Evolutionary conservation across 2,113 vertebrate species (phyloP), one percentile per base, ranked within the genome.

Genomic region (Zosterops japonicus): DNA sequence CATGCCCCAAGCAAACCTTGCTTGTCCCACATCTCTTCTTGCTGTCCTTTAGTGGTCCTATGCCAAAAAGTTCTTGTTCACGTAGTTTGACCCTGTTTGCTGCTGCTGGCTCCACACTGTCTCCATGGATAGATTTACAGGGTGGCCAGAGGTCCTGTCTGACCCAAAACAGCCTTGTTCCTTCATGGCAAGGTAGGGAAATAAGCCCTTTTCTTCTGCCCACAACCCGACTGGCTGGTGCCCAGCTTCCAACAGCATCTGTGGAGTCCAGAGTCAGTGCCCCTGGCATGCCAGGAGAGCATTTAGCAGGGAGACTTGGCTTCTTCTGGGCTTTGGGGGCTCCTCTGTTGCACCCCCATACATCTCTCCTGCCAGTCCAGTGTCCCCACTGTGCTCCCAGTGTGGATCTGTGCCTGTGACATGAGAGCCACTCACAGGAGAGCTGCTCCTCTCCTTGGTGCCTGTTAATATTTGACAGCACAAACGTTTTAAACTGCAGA

Each of bases 201-300:
- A 69, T 41, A 53, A 59, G 27, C 5, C 4, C 11, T 41, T 64
- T 50, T 60, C 44, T 69, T 64, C 35, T 1, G 1, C 41, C 14
- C 23, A 69, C 46, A 46, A 4, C 17, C 11, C 0, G 0, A 20
- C 29, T 74, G 68, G 49, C 12, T 0, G 0, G 49, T 68, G 59
- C 49, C 57, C 6, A 12, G 28, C 44, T 64, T 74, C 69, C 29
- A 24, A 14, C 21, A 42, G 23, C 17, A n/a, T 44, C 55, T 50
- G 4, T 23, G 21, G 87, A 56, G 31, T 22, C 13, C 60, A 39
- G 25, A 36, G 5, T 4, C 5, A 1, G 49, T 60, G 35, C 2
- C 20, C 9, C 35, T 10, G 9, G 23, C 35, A 5, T 7, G 10
- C 2, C 41, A 70, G 42, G 12, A 52, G 61, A 70, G 41, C 12